Evolutionary conservation across 2,797 vertebrate genomes (phyloP).

Genomic region (Gymnothorax reevesii): DNA sequence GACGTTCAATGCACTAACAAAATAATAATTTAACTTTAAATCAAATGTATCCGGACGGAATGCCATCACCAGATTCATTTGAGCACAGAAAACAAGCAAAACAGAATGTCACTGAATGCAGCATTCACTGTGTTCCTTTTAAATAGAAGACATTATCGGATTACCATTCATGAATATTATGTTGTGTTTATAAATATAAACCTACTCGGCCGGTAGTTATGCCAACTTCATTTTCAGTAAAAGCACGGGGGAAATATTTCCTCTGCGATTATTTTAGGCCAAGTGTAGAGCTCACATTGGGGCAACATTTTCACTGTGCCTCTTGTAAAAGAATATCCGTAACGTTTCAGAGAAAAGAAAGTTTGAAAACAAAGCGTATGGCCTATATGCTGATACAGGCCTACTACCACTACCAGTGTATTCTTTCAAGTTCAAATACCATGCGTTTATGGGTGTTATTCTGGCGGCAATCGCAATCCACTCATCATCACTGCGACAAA

Average conservation of each 20-base stretch:
- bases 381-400: conserved; percentile 40
- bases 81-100: not conserved
- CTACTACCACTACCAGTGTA: conserved; percentile 53
- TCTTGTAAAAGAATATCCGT: conserved; percentile 45
- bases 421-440: conserved; percentile 62
- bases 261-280: not conserved
- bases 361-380: conserved; percentile 33
- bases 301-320: not conserved
- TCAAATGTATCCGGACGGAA: not conserved
- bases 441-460: conserved; percentile 53
- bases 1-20: not conserved
- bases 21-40: not conserved
- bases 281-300: not conserved
- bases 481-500: conserved; percentile 52
- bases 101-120: not conserved
- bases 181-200: too few species aligned
- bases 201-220: too few species aligned
- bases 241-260: too few species aligned
- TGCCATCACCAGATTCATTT: not conserved
- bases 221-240: too few species aligned
- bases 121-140: not conserved
- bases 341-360: conserved; percentile 47
- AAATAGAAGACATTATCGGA: too few species aligned
- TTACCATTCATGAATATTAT: too few species aligned
- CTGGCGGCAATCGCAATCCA: conserved; percentile 51